A percentile compares a stretch with the other conserved stretches of the same genome.
These are phyloP conservation scores for Crotalus horridus DNA, from an alignment of 2,113 vertebrate species.

Conservation along the genomic window DNA sequence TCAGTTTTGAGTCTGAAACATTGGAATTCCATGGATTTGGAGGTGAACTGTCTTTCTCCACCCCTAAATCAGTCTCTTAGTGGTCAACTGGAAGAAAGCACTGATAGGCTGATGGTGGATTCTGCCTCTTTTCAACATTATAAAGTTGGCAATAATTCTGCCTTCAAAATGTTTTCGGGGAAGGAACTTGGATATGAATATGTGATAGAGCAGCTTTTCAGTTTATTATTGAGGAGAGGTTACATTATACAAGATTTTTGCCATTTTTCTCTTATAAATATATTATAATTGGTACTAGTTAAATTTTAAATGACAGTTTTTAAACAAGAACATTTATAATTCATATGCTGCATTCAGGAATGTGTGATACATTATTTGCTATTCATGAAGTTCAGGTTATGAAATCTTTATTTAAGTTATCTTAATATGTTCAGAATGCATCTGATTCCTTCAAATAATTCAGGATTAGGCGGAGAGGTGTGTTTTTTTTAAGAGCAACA, in stretches of 20 bases:
- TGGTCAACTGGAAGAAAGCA: not conserved
- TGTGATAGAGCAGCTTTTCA: not conserved
- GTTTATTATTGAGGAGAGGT: not conserved
- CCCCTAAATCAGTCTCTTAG: not conserved
- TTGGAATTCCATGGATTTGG: not conserved
- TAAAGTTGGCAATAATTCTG: not conserved
- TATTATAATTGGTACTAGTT: not conserved
- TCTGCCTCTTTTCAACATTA: not conserved
- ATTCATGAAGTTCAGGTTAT: not conserved
- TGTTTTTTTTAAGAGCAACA: not conserved
- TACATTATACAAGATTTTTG: not conserved
- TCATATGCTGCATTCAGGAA: not conserved
- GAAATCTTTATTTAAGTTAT: slow-evolving; percentile 1
- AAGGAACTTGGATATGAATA: not conserved
- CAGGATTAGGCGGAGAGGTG: not conserved
- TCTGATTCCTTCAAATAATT: not conserved
- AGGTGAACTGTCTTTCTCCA: not conserved
- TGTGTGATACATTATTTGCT: not conserved
- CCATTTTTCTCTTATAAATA: not conserved
- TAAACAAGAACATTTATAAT: not conserved
- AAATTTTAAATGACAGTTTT: slow-evolving; percentile 10
- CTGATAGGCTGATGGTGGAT: not conserved
- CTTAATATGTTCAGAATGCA: not conserved
- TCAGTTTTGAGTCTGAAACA: not conserved
- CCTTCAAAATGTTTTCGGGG: not conserved